Percentiles rank a stretch among this genome's conserved stretches.
These are phyloP conservation scores for Distichodus sexfasciatus DNA, from an alignment of 2,797 vertebrate genomes.

Conservation along the genomic window DNA sequence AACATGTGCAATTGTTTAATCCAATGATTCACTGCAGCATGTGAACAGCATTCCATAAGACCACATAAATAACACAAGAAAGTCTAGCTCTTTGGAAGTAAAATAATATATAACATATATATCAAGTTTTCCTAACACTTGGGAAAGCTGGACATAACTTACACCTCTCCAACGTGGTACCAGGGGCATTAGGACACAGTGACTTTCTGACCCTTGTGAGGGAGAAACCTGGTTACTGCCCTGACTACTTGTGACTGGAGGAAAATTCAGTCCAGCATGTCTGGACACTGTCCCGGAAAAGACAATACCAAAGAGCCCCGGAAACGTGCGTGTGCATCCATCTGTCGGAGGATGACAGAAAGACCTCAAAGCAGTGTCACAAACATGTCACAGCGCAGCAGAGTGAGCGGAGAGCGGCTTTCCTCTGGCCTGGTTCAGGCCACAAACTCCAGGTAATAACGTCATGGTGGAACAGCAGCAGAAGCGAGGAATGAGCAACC, in stretches of 20 bases:
- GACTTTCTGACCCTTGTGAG: too few relatives aligned
- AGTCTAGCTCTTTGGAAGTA: too few relatives aligned
- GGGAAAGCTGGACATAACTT: too few relatives aligned
- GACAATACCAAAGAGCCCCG: slow-evolving; percentile 12
- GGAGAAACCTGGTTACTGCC: too few relatives aligned
- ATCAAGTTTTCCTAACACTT: too few relatives aligned
- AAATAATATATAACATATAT: too few relatives aligned
- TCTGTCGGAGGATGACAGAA: slow-evolving; percentile 31
- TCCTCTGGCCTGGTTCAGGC: slow-evolving; percentile 14
- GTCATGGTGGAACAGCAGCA: slow-evolving; percentile 33
- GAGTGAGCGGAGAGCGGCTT: slow-evolving; percentile 20
- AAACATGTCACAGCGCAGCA: slow-evolving; percentile 32
- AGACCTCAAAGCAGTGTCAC: slow-evolving; percentile 32
- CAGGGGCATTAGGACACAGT: too few relatives aligned
- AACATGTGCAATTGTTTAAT: too few relatives aligned
- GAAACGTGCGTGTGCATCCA: slow-evolving; percentile 18
- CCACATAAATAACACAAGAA: too few relatives aligned
- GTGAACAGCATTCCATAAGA: too few relatives aligned
- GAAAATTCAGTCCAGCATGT: slow-evolving; percentile 29
- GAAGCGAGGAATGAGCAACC: slow-evolving; percentile 41
- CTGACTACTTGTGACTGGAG: neutral
- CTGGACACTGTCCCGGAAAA: slow-evolving; percentile 33
- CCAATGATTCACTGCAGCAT: too few relatives aligned
- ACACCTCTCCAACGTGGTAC: too few relatives aligned
- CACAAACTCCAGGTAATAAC: slow-evolving; percentile 34